Conservation (phyloP, 2,888 invertebrate genomes). For the Archips crataeganus region DNA sequence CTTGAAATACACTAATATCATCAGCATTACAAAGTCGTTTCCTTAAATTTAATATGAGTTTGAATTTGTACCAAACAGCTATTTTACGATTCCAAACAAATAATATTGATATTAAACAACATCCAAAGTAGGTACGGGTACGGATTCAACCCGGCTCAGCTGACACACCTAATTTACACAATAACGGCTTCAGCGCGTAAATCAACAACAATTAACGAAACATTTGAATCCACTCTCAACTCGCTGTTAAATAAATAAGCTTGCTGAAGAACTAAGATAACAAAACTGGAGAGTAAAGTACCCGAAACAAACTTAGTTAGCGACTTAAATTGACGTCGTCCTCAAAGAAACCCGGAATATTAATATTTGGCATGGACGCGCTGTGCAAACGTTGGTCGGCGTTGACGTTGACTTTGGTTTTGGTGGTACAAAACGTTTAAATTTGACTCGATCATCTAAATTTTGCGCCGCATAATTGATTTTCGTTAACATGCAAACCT, state of each 20-base stretch:
- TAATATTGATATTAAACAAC: neutral
- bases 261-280: conserved; percentile 39
- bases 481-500: too few relatives aligned
- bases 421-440: neutral
- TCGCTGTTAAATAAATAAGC: conserved; percentile 38
- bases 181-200: conserved; percentile 14
- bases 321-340: conserved; percentile 29
- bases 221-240: conserved; percentile 39
- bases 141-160: neutral
- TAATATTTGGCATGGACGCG: conserved; percentile 18
- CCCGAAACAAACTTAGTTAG: conserved; percentile 37
- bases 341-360: conserved; percentile 26
- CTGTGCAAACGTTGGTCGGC: neutral
- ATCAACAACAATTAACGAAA: conserved; percentile 38
- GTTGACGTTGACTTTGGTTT: neutral
- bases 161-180: conserved; percentile 12
- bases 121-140: neutral
- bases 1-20: too few relatives aligned
- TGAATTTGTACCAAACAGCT: neutral
- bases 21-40: too few relatives aligned
- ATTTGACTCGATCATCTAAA: neutral
- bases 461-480: neutral
- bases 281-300: conserved; percentile 37
- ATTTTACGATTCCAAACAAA: neutral
- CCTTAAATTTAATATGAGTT: too few relatives aligned